Evolutionary conservation across 1,140 invertebrate genomes (phyloP), one percentile per base, ranked within the genome.

Genomic region (Paracyclopina nana): DNA sequence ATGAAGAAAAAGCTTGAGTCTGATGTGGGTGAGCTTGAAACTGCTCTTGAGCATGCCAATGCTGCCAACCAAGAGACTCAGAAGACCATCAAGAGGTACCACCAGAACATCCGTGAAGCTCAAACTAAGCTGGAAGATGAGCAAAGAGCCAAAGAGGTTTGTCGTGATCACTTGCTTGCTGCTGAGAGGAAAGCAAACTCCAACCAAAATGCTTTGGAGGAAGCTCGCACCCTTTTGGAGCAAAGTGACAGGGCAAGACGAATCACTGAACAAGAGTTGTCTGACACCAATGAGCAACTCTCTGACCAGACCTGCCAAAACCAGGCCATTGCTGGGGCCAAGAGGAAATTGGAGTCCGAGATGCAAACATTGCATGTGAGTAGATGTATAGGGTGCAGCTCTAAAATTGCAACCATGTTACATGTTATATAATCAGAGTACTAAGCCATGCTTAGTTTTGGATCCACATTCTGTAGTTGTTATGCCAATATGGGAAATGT

Each of bases 1-100:
- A 85, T 96, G 81, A 98, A 97, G 82, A 98, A 98, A 82, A 98
- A 99, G 73, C 74, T 98, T 59, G 94, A 99, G 70, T 82, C 83
- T 59, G 92, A 98, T 73, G 96, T 97, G 72, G 97, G 96, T 66
- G 92, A 99, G 67, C 73, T 97, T 44, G 92, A 98, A 70, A 71
- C 73, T 54, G 69, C 71, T 46, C 59, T 77, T 16, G 74, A 76
- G 50, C 68, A 70, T 45, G 67, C 69, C 55, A 70, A 70, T 60
- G 70, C 70, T 24, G 65, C 64, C 14, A 72, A 71, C 53, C 69
- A 71, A 45, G 75, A 76, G 54, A 62, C 70, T 27, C 50, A 52
- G 22, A 52, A 52, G 40, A 40, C 34, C 50, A 52, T 52, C 25
- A 52, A 52, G 50, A 52, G 43, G 50, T 52, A 52, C 50, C 50